phyloP scores from a whole-genome alignment of 2,888 invertebrate genomes.

The Drosophila ezoana region DNA sequence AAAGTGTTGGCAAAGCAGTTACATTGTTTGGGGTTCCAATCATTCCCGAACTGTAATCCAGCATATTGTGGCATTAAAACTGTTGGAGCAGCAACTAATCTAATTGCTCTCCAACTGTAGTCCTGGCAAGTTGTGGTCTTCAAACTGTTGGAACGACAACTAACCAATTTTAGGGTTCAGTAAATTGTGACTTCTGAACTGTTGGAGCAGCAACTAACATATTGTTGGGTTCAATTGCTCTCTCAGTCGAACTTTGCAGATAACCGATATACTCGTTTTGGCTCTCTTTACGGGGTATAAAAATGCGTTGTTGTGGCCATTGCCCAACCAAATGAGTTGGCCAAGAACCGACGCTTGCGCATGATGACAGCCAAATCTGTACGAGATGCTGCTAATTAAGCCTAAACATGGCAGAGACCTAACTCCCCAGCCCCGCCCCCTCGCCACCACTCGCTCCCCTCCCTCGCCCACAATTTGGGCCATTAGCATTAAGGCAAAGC shows the following conservation, averaged over 20 bases:
- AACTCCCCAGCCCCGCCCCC: not conserved
- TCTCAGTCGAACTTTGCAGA: not conserved
- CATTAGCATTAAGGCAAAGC: not conserved
- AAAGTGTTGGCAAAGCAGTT: too few species aligned
- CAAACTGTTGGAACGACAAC: too few species aligned
- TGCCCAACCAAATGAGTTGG: constrained; percentile 33
- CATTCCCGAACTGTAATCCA: too few species aligned
- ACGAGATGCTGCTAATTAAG: constrained; percentile 50
- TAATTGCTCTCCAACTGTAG: too few species aligned
- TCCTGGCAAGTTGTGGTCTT: too few species aligned
- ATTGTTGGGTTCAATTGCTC: too few species aligned
- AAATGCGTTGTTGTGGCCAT: constrained; percentile 21
- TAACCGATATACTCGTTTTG: not conserved
- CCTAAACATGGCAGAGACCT: constrained; percentile 8
- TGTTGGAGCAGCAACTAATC: too few species aligned
- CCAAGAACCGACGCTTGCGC: constrained; percentile 28
- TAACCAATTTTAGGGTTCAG: too few species aligned
- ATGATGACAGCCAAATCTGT: constrained; percentile 56
- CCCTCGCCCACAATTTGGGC: not conserved
- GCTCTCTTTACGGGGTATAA: not conserved
- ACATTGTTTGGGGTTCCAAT: too few species aligned
- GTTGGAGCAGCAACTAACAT: too few species aligned
- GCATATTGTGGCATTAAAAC: too few species aligned
- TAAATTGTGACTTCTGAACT: too few species aligned
- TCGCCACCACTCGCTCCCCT: not conserved